These are phyloP conservation scores for Caenorhabditis auriculariae DNA, from an alignment of 2,888 invertebrate species.

Conservation along the genomic window DNA sequence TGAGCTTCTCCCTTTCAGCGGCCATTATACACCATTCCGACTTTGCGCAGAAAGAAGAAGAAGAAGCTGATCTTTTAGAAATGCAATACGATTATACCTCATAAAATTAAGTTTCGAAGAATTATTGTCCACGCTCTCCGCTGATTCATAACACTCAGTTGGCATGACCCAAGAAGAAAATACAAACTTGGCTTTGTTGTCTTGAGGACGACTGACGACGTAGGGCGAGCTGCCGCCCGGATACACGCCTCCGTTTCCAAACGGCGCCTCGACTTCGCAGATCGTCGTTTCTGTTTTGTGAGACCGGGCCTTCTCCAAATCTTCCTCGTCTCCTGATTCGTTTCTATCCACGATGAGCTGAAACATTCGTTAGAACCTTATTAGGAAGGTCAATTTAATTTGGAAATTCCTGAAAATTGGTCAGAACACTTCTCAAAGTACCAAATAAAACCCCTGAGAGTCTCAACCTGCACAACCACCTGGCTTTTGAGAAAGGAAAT, in stretches of 20 bases:
- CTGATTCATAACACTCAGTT: background rate
- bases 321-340: constrained; percentile 46
- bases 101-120: background rate
- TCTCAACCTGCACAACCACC: too few relatives aligned
- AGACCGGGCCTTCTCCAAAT: too few relatives aligned
- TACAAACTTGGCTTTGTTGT: constrained; percentile 34
- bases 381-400: too few relatives aligned
- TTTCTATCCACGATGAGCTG: constrained; percentile 43
- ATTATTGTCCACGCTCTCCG: background rate
- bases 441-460: too few relatives aligned
- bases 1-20: too few relatives aligned
- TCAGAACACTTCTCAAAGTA: too few relatives aligned
- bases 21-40: too few relatives aligned
- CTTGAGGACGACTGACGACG: constrained; percentile 32
- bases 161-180: background rate
- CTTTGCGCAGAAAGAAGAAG: too few relatives aligned
- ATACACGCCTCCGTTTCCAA: constrained; percentile 35
- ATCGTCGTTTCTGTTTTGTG: constrained; percentile 19
- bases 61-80: background rate
- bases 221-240: constrained; percentile 40
- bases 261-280: constrained; percentile 21
- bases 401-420: too few relatives aligned
- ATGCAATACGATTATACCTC: background rate
- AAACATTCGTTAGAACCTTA: too few relatives aligned
- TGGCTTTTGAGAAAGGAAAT: too few relatives aligned